Evolutionary conservation across 2,797 vertebrate species (phyloP), one percentile per base, ranked within the genome.

Genomic region (Dallia pectoralis): DNA sequence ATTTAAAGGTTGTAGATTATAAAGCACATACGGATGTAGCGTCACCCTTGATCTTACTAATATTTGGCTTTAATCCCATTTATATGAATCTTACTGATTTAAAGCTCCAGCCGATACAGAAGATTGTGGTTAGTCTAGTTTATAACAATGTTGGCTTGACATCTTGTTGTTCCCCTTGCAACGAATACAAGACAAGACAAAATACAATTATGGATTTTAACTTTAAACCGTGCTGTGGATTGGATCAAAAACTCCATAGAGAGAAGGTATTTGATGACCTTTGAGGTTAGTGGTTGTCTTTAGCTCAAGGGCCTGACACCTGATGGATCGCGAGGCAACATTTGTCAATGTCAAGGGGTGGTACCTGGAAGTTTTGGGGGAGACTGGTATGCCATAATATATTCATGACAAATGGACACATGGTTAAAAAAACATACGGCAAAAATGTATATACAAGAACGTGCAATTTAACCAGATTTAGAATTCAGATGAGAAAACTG

Each of bases 281-380:
- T 9, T n/a, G 22, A 25, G 53, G 73, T 69, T 32, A 73, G 77
- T 77, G 77, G 71, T 76, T 69, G 40, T 29, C 69, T 47, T 61
- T 75, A 59, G 51, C 73, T 64, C 61, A 76, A 85, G 80, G 77
- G 22, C 22, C 53, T 59, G 81, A 77, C 22, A 11, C 12, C 53
- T 77, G 81, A 86, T 86, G 75, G 82, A 86, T 76, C 61, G 69
- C 74, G 27, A 47, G 72, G 82, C 79, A 68, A 76, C 82, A 80
- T 82, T 82, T 83, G 59, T 80, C 80, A 6, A 1, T 59, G 5
- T 69, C 80, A 80, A 89, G 82, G 79, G 86, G 74, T 80, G 74
- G 67, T 69, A 69, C 70, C 72, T 71, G 19, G 36, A 76, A 72
- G 70, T 84, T 70, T 40, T 67, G 74, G 80, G 72, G 72, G 65